Conservation (phyloP, 2,113 vertebrate species). For the Mobula birostris region DNA sequence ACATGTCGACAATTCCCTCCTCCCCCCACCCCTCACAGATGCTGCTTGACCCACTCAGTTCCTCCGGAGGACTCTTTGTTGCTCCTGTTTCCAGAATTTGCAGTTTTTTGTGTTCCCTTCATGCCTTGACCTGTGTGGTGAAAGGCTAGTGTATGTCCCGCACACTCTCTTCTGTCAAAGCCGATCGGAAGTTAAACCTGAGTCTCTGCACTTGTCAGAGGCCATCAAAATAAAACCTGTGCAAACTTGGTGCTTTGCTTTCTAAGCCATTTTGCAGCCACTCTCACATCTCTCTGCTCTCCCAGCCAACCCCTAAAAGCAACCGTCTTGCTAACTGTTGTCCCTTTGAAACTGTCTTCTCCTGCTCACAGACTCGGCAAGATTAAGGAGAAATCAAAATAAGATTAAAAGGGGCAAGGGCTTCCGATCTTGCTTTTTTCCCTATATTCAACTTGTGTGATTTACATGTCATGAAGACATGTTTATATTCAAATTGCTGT, state of each 20-base stretch:
- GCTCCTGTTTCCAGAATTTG: too few species aligned
- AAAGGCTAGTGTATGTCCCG: background rate
- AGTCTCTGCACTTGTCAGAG: background rate
- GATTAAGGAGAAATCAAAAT: constrained; percentile 22
- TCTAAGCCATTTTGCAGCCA: background rate
- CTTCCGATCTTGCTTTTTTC: background rate
- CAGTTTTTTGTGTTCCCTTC: too few species aligned
- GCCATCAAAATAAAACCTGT: background rate
- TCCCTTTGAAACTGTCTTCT: background rate
- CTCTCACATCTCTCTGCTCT: background rate
- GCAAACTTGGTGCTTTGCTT: background rate
- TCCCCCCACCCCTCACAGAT: too few species aligned
- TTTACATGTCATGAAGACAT: constrained; percentile 34
- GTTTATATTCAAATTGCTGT: constrained; percentile 35
- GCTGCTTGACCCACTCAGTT: too few species aligned
- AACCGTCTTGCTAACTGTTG: background rate
- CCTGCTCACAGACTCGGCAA: background rate
- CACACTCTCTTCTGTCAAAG: background rate
- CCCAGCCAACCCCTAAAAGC: background rate
- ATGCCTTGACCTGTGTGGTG: too few species aligned
- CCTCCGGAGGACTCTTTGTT: too few species aligned
- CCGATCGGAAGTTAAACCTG: background rate
- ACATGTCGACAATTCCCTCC: too few species aligned
- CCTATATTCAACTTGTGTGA: background rate
- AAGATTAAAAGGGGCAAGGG: constrained; percentile 17